Conservation (phyloP, 2,113 vertebrate genomes). For the Pangasianodon gigas region DNA sequence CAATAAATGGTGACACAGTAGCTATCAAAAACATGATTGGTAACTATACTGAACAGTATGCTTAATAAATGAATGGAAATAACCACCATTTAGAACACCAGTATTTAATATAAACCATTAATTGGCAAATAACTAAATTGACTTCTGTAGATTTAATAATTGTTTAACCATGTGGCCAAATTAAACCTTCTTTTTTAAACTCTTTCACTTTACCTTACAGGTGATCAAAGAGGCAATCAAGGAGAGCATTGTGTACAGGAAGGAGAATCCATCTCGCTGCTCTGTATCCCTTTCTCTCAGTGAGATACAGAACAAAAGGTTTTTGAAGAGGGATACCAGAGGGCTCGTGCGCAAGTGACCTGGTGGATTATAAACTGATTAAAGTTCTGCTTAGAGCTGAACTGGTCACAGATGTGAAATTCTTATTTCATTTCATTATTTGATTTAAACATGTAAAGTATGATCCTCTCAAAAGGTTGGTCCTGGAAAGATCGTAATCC, state of each 20-base stretch:
- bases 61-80: not conserved
- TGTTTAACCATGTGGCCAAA: not conserved
- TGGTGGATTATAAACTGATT: constrained; percentile 8
- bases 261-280: constrained; percentile 80
- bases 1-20: not conserved
- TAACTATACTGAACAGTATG: not conserved
- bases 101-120: not conserved
- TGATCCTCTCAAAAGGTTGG: not conserved
- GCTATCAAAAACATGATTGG: no score
- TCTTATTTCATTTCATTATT: constrained; percentile 9
- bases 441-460: not conserved
- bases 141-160: not conserved
- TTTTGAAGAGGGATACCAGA: constrained; percentile 75
- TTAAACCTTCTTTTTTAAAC: not conserved
- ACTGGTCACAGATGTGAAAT: not conserved
- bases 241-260: constrained; percentile 84
- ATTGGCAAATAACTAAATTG: not conserved
- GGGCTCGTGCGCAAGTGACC: constrained; percentile 65
- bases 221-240: constrained; percentile 87
- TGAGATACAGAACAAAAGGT: constrained; percentile 82
- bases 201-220: constrained; percentile 62
- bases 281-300: constrained; percentile 84
- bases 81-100: not conserved
- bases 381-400: not conserved
- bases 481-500: not conserved